Base-by-base conservation (phyloP, 2,888 invertebrate species). In the Diaprepes abbreviatus region DNA sequence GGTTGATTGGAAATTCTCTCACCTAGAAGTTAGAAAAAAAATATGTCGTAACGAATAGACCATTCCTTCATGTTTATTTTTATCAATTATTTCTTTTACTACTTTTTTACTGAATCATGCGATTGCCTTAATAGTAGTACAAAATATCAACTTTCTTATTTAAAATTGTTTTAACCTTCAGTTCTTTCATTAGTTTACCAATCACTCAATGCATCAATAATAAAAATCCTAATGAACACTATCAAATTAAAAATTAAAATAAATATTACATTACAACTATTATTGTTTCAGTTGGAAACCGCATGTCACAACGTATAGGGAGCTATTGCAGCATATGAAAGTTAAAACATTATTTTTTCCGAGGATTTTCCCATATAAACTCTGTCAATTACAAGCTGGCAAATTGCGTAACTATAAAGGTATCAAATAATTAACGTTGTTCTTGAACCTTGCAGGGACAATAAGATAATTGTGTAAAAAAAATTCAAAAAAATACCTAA, bases 241-340 rank as follows among this genome's bases (percentile, higher is more conserved):
- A 66, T 58, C 45, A 58, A 57, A 66, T 66, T 65, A 65, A 57
- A 66, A 66, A 58, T 66, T 65, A 57, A 57, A 65, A 65, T 66
- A 66, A 66, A 66, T 58, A 66, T 58, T 66, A 36, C 58, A 58
- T 66, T 66, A 66, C 33, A 45, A 55, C 43, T 10, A 66, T 57
- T 57, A 66, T 66, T 66, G 58, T 66, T 66, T 66, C 65, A 24
- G 24, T 16, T 57, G 28, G 45, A 57, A 66, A 58, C 40, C 38
- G 58, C 58, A 38, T 57, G 48, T 66, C 65, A 66, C 43, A 24
- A 16, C 17, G 7, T 12, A 6, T 55, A 55, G 55, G 9, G 55
- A 55, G 35, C n/a, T 55, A 19, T 21, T 36, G 55, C 9, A n/a
- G 19, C n/a, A 12, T 45, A 38, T 24, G n/a, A n/a, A n/a, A n/a